Evolutionary conservation across 2,113 vertebrate genomes (phyloP).

Genomic region (Prinia subflava): DNA sequence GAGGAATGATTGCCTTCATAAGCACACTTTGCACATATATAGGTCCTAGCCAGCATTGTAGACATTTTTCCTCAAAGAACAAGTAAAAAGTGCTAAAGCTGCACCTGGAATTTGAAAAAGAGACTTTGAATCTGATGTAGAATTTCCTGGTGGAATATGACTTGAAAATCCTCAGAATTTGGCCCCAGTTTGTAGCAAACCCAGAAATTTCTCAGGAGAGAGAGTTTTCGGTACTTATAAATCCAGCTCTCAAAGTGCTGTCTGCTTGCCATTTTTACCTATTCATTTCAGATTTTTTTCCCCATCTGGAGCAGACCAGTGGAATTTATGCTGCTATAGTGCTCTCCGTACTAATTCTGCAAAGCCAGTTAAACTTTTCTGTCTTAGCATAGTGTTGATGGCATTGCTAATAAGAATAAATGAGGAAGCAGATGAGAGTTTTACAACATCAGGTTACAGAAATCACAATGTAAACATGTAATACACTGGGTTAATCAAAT

Average conservation of each 20-base stretch:
- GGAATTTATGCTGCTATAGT: background rate
- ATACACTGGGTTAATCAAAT: background rate
- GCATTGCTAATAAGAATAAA: background rate
- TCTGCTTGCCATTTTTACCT: background rate
- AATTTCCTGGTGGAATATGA: background rate
- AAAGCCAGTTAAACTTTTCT: background rate
- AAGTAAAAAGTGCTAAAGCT: background rate
- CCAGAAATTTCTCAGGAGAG: background rate
- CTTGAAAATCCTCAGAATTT: background rate
- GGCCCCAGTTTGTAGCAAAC: background rate
- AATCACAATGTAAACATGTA: background rate
- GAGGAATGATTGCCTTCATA: background rate
- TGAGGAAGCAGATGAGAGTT: background rate
- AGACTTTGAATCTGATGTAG: background rate
- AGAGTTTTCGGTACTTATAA: accelerated
- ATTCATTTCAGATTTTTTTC: background rate
- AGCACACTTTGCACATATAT: background rate
- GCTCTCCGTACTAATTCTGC: background rate
- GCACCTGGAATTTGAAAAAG: background rate
- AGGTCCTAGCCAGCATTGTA: background rate
- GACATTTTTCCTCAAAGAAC: background rate
- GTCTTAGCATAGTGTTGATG: background rate
- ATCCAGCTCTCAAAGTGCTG: background rate
- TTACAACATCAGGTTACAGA: background rate
- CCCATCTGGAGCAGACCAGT: accelerated